Evolutionary conservation across 2,797 vertebrate genomes (phyloP), one percentile per base, ranked within the genome.

Genomic region (Ceyx erithaca): DNA sequence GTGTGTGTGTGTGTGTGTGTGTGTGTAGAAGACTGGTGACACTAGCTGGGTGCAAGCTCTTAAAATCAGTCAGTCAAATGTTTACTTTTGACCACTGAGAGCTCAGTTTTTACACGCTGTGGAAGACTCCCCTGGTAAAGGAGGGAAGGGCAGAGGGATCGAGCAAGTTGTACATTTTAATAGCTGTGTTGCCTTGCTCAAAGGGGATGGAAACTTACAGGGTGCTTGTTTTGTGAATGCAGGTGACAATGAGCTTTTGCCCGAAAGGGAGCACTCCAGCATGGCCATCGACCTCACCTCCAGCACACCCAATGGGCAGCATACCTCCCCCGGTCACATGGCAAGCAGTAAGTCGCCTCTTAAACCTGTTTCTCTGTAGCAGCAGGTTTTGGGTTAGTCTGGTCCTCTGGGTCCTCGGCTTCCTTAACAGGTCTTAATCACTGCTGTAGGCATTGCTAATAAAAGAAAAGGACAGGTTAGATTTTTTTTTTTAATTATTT

Each of bases 221-320:
- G 69, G 46, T 19, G 31, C 92, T 89, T 97, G 52, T 96, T 96
- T 96, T 97, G 88, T 97, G 95, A 84, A 92, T 92, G 51, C 97
- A 98, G 98, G 98, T 98, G 98, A 99, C 97, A 98, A 99, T 97
- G 98, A 99, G 96, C 98, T 98, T 98, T 99, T 98, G 96, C 99
- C 99, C 72, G 98, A 98, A 97, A 99, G 98, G 97, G 99, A 99
- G 92, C 98, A 98, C 97, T 98, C 98, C 89, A 97, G 95, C 97
- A 98, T 99, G 98, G 98, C 98, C 96, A 98, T 97, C 93, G 99
- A 99, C 97, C 98, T 98, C 97, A 99, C 99, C 94, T 98, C 98
- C 96, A 98, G 97, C 97, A 98, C 98, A 96, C 98, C 98, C 97
- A 99, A 99, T 96, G 98, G 99, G 97, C 98, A 99, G 96, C 98